Evolutionary conservation across 37 sponge, comb jelly and placozoan species (phyloP).

Genomic region (Sycon ciliatum): DNA sequence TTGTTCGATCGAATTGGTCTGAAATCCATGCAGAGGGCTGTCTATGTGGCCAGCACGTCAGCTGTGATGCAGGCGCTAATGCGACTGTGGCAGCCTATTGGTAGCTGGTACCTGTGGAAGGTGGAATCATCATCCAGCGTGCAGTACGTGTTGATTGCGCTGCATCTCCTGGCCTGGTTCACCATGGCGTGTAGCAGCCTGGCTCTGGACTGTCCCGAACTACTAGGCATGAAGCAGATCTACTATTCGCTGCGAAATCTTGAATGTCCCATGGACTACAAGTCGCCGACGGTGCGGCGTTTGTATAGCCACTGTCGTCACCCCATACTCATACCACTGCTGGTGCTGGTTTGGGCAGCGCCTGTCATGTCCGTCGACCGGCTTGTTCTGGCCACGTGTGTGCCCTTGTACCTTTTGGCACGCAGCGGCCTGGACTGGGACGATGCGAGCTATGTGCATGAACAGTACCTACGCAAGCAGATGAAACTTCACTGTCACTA

Average conservation of each 20-base stretch:
- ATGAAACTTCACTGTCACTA: neutral
- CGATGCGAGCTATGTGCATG: slow-evolving; percentile 36
- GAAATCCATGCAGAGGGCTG: too few relatives aligned
- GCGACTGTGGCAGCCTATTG: slow-evolving; percentile 31
- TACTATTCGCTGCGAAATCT: neutral
- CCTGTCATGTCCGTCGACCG: slow-evolving; percentile 60
- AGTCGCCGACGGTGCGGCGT: slow-evolving; percentile 38
- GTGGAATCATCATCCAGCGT: too few relatives aligned
- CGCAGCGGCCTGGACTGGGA: slow-evolving; percentile 26
- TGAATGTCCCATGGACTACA: slow-evolving; percentile 30
- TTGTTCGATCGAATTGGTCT: too few relatives aligned
- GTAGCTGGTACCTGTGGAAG: neutral
- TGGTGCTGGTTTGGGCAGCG: slow-evolving; percentile 45
- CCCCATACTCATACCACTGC: slow-evolving; percentile 41
- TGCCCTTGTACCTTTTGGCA: slow-evolving; percentile 53
- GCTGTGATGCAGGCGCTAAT: too few relatives aligned
- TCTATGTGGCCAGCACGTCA: too few relatives aligned
- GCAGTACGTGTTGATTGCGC: slow-evolving; percentile 5
- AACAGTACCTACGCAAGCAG: slow-evolving; percentile 36
- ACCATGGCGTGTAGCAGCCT: slow-evolving; percentile 48
- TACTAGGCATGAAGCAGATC: slow-evolving; percentile 64
- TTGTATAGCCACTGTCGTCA: slow-evolving; percentile 49
- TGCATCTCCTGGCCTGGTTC: slow-evolving; percentile 44
- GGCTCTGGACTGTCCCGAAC: slow-evolving; percentile 51
- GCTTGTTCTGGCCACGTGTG: slow-evolving; percentile 41